Base-by-base conservation (phyloP, 2,888 invertebrate genomes). In the Zonitis immaculata region DNA sequence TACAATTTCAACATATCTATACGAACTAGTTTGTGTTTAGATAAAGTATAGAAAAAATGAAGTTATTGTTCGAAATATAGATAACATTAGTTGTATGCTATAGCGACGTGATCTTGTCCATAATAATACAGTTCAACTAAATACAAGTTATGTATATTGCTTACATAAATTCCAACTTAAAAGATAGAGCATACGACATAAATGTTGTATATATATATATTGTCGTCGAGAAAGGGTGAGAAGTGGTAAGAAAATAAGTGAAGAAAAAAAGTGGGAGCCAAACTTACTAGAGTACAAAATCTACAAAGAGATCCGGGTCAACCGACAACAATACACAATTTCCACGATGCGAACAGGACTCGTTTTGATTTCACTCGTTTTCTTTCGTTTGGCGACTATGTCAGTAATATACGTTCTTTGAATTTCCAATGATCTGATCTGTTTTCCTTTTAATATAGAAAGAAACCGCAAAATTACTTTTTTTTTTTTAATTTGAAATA, bases 121-220 rank as follows among this genome's bases (percentile, higher is more conserved):
- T 20, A 44, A 55, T 54, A 63, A 62, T 63, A 63, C 63, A 56
- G 62, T 66, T 62, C 60, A 60, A 65, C 65, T 69, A 70, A 71
- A 68, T 67, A 66, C 65, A 64, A 70, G 67, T 68, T 71, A 70
- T 69, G 67, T 68, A 70, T 70, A 70, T 71, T 69, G 67, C 65
- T 56, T 20, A 62, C 65, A 70, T 70, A 71, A 70, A 71, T 70
- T 70, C 61, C 56, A 56, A 60, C 60, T 54, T 59, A 62, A 63
- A 60, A 65, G 64, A 58, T 59, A 51, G 54, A 62, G 62, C 59
- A 59, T 61, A 63, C 62, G 64, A 66, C 64, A 66, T 65, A 61
- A 60, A 58, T 63, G 54, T 47, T 52, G 56, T 51, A 56, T 50
- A 47, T 44, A 20, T 51, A 56, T 50, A 47, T 44, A 20, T 39